These are phyloP conservation scores for Proisotoma minuta DNA, from an alignment of 2,888 invertebrate species.

Conservation along the genomic window DNA sequence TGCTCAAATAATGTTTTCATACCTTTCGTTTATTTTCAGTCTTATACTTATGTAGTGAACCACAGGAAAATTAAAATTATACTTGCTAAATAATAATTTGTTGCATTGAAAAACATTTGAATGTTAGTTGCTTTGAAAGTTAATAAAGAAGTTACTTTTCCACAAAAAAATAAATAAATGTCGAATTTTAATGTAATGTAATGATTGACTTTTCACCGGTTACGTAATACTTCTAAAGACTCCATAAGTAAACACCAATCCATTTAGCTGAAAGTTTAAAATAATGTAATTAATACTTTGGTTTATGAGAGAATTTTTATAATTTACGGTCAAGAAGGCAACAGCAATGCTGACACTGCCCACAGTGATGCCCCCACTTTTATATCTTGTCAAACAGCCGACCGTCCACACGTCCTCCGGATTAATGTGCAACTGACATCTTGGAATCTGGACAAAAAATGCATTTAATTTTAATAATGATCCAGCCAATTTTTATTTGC, in stretches of 20 bases:
- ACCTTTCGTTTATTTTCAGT: too few species aligned
- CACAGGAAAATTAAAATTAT: too few species aligned
- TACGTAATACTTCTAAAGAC: slow-evolving; percentile 73
- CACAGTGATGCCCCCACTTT: slow-evolving; percentile 70
- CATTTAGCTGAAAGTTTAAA: slow-evolving; percentile 63
- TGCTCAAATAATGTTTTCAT: too few species aligned
- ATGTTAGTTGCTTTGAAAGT: neutral
- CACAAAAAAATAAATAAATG: neutral
- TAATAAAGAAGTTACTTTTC: neutral
- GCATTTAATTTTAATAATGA: neutral
- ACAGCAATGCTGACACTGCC: slow-evolving; percentile 77
- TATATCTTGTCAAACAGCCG: slow-evolving; percentile 71
- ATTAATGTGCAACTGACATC: slow-evolving; percentile 59
- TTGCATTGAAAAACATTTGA: too few species aligned
- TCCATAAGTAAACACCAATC: slow-evolving; percentile 76
- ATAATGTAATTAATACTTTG: neutral
- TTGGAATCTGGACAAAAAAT: slow-evolving; percentile 51
- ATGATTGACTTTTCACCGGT: neutral
- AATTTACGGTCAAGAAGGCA: slow-evolving; percentile 72
- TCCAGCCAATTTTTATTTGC: neutral
- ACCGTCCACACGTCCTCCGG: slow-evolving; percentile 63
- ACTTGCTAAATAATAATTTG: too few species aligned
- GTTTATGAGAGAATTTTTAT: neutral
- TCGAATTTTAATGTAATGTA: neutral
- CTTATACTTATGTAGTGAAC: too few species aligned